These are phyloP conservation scores for Punctoribates punctum DNA, from an alignment of 2,888 invertebrate species.

Conservation along the genomic window DNA sequence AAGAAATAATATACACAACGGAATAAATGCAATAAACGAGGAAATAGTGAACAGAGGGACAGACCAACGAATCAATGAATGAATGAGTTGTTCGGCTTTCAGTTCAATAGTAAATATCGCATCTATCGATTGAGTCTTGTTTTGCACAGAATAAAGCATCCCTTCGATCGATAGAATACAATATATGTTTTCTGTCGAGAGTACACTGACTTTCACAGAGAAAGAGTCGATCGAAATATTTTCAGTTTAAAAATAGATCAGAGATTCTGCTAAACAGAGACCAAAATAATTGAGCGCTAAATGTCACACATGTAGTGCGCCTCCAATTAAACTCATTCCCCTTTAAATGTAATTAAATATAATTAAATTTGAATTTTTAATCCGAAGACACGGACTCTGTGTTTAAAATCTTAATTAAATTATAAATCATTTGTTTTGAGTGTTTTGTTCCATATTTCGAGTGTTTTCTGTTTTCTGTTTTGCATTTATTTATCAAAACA, in stretches of 20 bases:
- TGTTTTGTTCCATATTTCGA: background rate
- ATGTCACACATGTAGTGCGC: background rate
- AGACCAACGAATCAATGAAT: background rate
- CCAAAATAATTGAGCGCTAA: too few species aligned
- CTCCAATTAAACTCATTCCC: background rate
- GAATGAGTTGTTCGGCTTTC: background rate
- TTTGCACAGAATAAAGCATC: background rate
- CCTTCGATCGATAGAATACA: conserved; percentile 24
- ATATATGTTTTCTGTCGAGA: conserved; percentile 22
- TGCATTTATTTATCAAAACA: background rate
- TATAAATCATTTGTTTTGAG: background rate
- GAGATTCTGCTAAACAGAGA: too few species aligned
- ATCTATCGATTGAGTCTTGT: background rate
- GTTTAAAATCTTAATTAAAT: background rate
- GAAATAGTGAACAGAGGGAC: background rate
- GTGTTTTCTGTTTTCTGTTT: background rate
- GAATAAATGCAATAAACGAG: conserved; percentile 16
- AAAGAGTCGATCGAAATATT: background rate
- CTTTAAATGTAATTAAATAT: background rate
- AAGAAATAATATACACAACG: background rate
- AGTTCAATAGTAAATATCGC: background rate
- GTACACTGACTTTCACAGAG: background rate
- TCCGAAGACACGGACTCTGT: background rate
- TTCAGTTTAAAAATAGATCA: too few species aligned
- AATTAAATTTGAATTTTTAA: background rate